A percentile compares a stretch with the other conserved stretches of the same genome.
Evolutionary conservation across 2,113 vertebrate species (phyloP).

Genomic region (Periophthalmus modestus): DNA sequence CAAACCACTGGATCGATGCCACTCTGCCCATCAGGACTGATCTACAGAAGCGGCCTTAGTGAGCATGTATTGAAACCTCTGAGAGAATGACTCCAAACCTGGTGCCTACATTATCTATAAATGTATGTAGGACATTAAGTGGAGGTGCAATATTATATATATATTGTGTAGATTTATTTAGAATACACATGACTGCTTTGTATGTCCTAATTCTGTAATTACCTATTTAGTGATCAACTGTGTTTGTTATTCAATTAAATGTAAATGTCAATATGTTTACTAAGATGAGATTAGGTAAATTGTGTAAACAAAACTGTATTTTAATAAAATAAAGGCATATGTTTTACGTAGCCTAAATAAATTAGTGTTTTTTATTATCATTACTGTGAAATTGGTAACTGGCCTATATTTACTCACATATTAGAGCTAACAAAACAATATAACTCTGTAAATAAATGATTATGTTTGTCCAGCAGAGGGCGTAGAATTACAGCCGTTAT

Average conservation of each 20-base stretch:
- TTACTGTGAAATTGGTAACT: no score
- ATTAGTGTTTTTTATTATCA: no score
- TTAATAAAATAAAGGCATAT: background rate
- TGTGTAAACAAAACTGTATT: background rate
- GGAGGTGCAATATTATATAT: constrained; percentile 38
- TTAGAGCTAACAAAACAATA: no score
- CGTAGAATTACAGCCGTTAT: background rate
- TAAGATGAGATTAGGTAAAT: background rate
- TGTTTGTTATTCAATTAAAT: background rate
- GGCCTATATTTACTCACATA: no score
- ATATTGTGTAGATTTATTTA: background rate
- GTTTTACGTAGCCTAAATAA: background rate
- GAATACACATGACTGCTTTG: background rate
- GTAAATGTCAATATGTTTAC: background rate
- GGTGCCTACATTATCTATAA: constrained; percentile 13
- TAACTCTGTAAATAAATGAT: background rate
- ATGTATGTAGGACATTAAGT: constrained; percentile 20
- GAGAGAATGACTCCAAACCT: constrained; percentile 4
- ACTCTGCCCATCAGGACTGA: constrained; percentile 86
- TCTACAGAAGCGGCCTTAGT: constrained; percentile 69
- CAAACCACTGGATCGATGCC: constrained; percentile 85
- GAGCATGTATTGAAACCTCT: constrained; percentile 1
- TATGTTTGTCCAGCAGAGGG: background rate
- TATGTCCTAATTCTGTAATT: constrained; percentile 1
- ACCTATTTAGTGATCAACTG: background rate